These are phyloP conservation scores for Hermaeophaga mercurialis DNA, from an alignment of 2,888 invertebrate genomes.

Conservation along the genomic window DNA sequence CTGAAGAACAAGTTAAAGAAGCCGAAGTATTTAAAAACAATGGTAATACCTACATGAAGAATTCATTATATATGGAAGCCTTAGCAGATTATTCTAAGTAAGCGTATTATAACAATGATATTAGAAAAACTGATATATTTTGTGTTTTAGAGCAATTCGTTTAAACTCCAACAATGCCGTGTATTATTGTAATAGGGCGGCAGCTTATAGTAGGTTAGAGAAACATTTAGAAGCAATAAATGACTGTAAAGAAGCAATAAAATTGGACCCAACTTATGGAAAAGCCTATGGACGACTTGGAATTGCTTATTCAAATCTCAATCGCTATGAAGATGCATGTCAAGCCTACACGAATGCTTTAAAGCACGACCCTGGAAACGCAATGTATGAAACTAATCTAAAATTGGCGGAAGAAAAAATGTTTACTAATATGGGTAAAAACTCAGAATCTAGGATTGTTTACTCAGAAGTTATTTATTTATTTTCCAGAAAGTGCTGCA, in stretches of 20 bases:
- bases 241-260: conserved; percentile 89
- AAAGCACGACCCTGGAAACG: conserved; percentile 90
- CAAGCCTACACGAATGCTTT: conserved; percentile 87
- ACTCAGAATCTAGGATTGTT: not conserved
- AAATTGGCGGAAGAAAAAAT: conserved; percentile 75
- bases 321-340: conserved; percentile 82
- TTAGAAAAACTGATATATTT: no score
- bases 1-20: conserved; percentile 64
- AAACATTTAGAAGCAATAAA: conserved; percentile 83
- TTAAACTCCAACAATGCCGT: conserved; percentile 89
- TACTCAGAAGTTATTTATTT: no score
- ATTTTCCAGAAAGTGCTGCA: conserved; percentile 40
- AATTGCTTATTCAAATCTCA: conserved; percentile 82
- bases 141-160: conserved; percentile 84
- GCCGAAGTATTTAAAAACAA: conserved; percentile 88
- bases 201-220: conserved; percentile 89
- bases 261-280: conserved; percentile 88
- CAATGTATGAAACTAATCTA: conserved; percentile 86
- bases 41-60: conserved; percentile 89
- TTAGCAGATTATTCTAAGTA: conserved; percentile 78
- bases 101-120: not conserved
- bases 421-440: conserved; percentile 38
- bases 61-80: conserved; percentile 79
- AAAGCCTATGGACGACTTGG: conserved; percentile 95
- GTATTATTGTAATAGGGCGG: conserved; percentile 96